Evolutionary conservation across 2,888 invertebrate species (phyloP).

Genomic region (Heliothis peltigera): DNA sequence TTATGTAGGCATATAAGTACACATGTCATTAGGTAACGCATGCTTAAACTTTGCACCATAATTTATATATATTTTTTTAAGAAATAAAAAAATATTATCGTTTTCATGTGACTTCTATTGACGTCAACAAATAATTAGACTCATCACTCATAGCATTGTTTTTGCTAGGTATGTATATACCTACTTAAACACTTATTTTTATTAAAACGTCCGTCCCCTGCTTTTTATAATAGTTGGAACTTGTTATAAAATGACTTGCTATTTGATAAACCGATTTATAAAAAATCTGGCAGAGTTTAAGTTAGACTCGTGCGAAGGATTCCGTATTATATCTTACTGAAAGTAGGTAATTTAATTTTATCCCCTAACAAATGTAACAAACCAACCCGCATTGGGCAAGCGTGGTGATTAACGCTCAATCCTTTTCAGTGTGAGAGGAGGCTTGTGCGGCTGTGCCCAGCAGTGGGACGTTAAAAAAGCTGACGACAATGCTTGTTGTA

Average conservation of each 20-base stretch:
- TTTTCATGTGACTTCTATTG: conserved; percentile 1
- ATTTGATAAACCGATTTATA: conserved; percentile 20
- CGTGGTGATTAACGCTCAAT: no score
- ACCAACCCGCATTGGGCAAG: no score
- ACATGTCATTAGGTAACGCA: neutral
- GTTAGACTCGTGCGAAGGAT: no score
- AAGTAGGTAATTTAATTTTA: no score
- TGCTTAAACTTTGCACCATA: conserved; percentile 20
- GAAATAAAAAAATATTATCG: neutral
- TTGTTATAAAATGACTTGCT: conserved; percentile 19
- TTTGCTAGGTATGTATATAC: neutral
- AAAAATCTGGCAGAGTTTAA: no score
- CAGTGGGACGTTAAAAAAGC: no score
- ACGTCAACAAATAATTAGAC: neutral
- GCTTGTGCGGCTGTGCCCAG: no score
- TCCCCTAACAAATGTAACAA: no score
- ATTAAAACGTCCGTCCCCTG: neutral
- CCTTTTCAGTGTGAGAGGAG: no score
- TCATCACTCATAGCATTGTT: neutral
- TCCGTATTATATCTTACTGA: no score
- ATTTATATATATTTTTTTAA: conserved; percentile 6
- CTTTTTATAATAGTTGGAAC: neutral
- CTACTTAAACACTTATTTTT: neutral
- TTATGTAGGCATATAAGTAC: neutral
- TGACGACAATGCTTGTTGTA: no score